phyloP scores from a whole-genome alignment of 2,113 vertebrate genomes.

The Hippopotamus amphibius region DNA sequence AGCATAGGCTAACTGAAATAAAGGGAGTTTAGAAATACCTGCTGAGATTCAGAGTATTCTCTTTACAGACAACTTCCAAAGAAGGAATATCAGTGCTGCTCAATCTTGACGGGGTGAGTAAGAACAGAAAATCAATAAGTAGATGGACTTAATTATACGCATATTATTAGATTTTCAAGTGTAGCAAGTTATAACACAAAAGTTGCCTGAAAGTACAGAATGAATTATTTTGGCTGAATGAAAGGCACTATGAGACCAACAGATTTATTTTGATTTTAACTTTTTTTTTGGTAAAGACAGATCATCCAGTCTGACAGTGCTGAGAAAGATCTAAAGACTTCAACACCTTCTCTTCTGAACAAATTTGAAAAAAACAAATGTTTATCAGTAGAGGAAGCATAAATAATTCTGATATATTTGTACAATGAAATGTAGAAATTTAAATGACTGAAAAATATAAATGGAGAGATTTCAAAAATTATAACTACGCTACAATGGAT shows the following conservation, averaged over 20 bases:
- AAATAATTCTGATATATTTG: constrained; percentile 11
- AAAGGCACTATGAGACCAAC: neutral
- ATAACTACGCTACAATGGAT: neutral
- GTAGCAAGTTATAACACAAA: neutral
- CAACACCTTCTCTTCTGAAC: neutral
- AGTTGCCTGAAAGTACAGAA: neutral
- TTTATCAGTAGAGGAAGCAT: neutral
- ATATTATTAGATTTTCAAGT: neutral
- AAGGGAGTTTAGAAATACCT: constrained; percentile 25
- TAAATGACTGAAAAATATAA: neutral
- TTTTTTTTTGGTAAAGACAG: neutral
- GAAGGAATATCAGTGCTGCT: constrained; percentile 35
- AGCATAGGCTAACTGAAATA: neutral
- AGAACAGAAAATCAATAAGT: neutral
- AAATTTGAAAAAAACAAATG: neutral
- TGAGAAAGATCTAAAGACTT: neutral
- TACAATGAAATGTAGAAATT: neutral
- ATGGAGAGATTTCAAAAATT: neutral
- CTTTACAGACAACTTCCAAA: constrained; percentile 51
- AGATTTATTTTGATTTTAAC: constrained; percentile 43
- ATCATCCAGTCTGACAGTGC: neutral
- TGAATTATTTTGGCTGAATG: neutral
- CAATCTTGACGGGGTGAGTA: constrained; percentile 30
- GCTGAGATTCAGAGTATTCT: constrained; percentile 3
- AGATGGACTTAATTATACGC: neutral